phyloP scores from a whole-genome alignment of 2,888 invertebrate species.

The Brenthis ino region DNA sequence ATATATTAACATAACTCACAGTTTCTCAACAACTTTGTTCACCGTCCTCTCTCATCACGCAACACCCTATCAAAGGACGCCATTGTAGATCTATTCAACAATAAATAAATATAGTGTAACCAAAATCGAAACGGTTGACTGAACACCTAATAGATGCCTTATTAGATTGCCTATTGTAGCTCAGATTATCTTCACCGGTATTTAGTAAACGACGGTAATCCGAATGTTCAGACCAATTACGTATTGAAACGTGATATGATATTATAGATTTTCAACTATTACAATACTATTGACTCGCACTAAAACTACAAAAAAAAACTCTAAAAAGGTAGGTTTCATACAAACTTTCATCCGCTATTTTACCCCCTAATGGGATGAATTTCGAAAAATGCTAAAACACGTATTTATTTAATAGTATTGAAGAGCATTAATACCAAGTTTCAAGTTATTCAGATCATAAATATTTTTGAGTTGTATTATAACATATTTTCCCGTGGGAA shows the following conservation, averaged over 20 bases:
- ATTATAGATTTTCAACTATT: neutral
- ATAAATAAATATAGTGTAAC: constrained; percentile 4
- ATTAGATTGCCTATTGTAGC: constrained; percentile 23
- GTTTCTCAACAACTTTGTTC: neutral
- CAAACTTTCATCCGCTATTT: too few relatives aligned
- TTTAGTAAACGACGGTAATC: constrained; percentile 30
- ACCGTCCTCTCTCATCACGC: neutral
- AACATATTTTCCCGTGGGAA: too few relatives aligned
- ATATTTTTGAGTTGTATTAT: too few relatives aligned
- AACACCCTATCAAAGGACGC: neutral
- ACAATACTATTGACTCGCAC: too few relatives aligned
- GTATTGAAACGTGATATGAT: constrained; percentile 16
- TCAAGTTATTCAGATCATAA: too few relatives aligned
- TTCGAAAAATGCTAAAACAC: too few relatives aligned
- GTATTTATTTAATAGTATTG: too few relatives aligned
- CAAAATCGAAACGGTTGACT: constrained; percentile 10
- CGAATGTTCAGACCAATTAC: constrained; percentile 27
- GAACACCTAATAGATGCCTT: constrained; percentile 19
- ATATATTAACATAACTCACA: too few relatives aligned
- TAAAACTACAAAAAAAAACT: too few relatives aligned
- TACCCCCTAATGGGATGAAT: too few relatives aligned
- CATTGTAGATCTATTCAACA: neutral
- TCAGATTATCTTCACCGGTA: constrained; percentile 22
- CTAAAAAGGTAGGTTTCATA: too few relatives aligned
- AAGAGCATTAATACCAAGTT: too few relatives aligned